A percentile compares a stretch with the other conserved stretches of the same genome.
These are phyloP conservation scores for Corythucha ciliata DNA, from an alignment of 2,888 invertebrate species.

Conservation along the genomic window DNA sequence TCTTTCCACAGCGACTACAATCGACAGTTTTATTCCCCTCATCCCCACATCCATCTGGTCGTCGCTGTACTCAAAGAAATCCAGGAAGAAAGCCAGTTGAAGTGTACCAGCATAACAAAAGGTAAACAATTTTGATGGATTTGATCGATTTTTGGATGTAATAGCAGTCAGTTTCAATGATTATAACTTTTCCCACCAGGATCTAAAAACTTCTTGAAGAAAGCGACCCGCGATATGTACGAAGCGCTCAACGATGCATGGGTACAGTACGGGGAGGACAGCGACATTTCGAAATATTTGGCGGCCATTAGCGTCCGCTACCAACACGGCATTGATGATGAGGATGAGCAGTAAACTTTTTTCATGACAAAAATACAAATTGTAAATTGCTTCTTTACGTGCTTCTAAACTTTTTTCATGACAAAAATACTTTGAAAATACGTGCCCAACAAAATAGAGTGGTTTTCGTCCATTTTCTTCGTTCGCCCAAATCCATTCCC, in stretches of 20 bases:
- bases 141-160: background rate
- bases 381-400: no score
- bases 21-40: slow-evolving; percentile 11
- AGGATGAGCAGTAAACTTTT: no score
- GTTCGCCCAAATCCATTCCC: no score
- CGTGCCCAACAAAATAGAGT: no score
- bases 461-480: no score
- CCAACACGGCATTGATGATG: no score
- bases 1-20: slow-evolving; percentile 10
- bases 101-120: background rate
- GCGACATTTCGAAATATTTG: background rate
- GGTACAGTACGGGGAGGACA: slow-evolving; percentile 6
- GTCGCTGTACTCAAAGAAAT: slow-evolving; percentile 5
- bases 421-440: no score
- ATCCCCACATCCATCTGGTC: slow-evolving; percentile 3
- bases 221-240: background rate
- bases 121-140: background rate
- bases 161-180: background rate
- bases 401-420: no score
- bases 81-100: background rate
- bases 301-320: slow-evolving; percentile 5
- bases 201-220: slow-evolving; percentile 5
- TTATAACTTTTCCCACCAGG: slow-evolving; percentile 1
- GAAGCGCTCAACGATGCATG: slow-evolving; percentile 6
- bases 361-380: no score